These are phyloP conservation scores for Neofelis nebulosa DNA, from an alignment of 2,113 vertebrate genomes.

Conservation along the genomic window DNA sequence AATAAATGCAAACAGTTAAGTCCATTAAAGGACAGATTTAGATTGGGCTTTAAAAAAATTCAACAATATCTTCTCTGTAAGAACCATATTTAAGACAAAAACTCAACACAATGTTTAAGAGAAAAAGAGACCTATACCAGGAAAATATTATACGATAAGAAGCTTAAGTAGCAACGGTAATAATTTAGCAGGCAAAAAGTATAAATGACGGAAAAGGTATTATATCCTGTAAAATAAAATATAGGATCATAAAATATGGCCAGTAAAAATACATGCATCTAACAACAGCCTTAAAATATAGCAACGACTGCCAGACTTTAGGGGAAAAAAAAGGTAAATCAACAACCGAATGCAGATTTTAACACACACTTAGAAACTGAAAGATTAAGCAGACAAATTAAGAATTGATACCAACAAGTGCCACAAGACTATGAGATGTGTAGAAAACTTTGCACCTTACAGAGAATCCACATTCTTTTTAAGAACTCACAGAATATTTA, in stretches of 20 bases:
- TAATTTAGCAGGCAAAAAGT: not conserved
- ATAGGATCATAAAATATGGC: not conserved
- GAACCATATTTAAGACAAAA: not conserved
- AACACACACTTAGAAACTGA: not conserved
- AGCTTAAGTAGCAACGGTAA: not conserved
- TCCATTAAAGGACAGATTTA: not conserved
- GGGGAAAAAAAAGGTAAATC: not conserved
- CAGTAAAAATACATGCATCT: not conserved
- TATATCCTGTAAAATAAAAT: not conserved
- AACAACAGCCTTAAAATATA: not conserved
- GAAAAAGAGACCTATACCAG: not conserved
- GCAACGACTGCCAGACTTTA: not conserved
- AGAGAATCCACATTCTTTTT: not conserved
- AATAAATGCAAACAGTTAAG: not conserved
- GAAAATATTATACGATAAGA: not conserved
- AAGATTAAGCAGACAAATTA: not conserved
- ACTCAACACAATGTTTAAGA: not conserved
- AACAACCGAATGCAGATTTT: not conserved
- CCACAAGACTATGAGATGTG: not conserved
- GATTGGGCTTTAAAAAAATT: not conserved
- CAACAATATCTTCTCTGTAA: not conserved
- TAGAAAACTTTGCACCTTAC: not conserved
- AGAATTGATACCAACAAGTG: not conserved
- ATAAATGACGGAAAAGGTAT: not conserved
- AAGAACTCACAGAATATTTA: not conserved